Evolutionary conservation across 1,140 invertebrate species (phyloP).

Genomic region (Radopholus similis): DNA sequence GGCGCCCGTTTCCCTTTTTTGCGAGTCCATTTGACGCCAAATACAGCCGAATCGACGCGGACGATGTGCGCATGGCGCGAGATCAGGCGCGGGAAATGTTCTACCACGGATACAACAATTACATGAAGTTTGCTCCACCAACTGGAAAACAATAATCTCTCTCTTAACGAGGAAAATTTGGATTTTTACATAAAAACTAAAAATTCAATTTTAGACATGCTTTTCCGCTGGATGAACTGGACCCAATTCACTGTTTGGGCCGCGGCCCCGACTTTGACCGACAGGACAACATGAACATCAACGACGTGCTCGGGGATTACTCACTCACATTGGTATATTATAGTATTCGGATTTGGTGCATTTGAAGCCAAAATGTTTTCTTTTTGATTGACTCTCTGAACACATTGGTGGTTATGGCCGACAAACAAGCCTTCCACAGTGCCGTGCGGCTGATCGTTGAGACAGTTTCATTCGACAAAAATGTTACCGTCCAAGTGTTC

Average conservation of each 20-base stretch:
- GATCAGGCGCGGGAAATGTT: slow-evolving; percentile 54
- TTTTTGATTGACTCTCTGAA: slow-evolving; percentile 65
- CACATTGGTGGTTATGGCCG: slow-evolving; percentile 66
- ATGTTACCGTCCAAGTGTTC: slow-evolving; percentile 71
- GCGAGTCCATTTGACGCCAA: neutral
- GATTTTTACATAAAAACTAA: slow-evolving; percentile 56
- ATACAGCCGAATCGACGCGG: slow-evolving; percentile 3
- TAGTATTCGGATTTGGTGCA: neutral
- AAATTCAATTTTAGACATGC: slow-evolving; percentile 66
- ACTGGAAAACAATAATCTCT: too few relatives aligned
- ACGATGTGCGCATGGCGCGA: slow-evolving; percentile 36
- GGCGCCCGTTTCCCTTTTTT: neutral
- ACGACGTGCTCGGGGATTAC: slow-evolving; percentile 72
- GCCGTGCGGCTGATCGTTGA: slow-evolving; percentile 68
- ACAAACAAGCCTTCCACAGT: slow-evolving; percentile 66
- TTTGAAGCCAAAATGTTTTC: neutral
- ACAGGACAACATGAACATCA: slow-evolving; percentile 72
- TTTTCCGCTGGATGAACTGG: slow-evolving; percentile 66
- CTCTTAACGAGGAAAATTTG: too few relatives aligned
- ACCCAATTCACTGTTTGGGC: slow-evolving; percentile 66
- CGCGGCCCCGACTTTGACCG: slow-evolving; percentile 68
- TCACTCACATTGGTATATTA: slow-evolving; percentile 63
- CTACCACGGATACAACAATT: slow-evolving; percentile 49
- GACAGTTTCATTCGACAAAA: slow-evolving; percentile 68
- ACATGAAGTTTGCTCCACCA: slow-evolving; percentile 27